Conservation (phyloP, 2,797 vertebrate genomes). For the Coccyzus lansbergi region DNA sequence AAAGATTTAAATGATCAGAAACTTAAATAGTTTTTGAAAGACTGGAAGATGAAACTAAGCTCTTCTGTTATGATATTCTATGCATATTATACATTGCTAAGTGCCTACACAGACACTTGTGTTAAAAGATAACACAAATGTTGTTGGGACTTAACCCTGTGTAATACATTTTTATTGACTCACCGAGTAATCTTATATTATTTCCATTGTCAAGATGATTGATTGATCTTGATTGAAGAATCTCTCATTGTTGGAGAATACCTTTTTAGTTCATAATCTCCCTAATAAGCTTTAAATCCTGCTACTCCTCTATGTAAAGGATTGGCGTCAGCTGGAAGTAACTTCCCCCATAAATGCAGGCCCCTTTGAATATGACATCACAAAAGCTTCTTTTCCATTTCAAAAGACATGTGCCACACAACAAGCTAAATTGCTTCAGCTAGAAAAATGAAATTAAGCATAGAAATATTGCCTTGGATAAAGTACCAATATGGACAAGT, state of each 20-base stretch:
- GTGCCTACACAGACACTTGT: background rate
- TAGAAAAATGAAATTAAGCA: background rate
- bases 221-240: constrained; percentile 28
- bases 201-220: constrained; percentile 47
- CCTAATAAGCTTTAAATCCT: constrained; percentile 26
- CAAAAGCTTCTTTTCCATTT: constrained; percentile 41
- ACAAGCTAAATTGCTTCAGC: background rate
- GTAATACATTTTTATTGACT: constrained; percentile 5
- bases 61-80: background rate
- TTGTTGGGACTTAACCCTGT: background rate
- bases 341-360: constrained; percentile 21
- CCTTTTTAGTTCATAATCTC: constrained; percentile 49
- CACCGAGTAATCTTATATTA: background rate
- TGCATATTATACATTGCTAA: background rate
- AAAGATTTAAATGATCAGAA: constrained; percentile 18
- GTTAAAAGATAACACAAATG: background rate
- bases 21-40: background rate
- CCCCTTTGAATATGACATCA: background rate
- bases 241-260: constrained; percentile 12
- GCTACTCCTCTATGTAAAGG: background rate
- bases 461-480: background rate
- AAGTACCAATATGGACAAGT: background rate
- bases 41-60: background rate
- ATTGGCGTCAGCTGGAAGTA: background rate
- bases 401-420: background rate